phyloP scores from a whole-genome alignment of 2,888 invertebrate genomes.

The Trisateles emortualis region DNA sequence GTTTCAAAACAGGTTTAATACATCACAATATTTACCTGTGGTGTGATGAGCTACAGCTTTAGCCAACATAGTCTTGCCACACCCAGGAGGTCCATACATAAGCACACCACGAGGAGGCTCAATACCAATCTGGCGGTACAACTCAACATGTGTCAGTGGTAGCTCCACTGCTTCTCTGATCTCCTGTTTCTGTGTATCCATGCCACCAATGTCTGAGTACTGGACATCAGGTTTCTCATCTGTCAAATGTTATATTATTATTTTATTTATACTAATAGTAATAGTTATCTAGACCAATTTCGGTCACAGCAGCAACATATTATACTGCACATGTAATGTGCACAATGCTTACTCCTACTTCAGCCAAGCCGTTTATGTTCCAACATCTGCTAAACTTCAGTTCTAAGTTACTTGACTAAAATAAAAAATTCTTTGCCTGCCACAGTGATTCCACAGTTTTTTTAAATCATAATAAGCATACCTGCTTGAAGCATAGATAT shows the following conservation, averaged over 20 bases:
- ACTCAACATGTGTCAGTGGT: conserved; percentile 98
- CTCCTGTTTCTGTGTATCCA: conserved; percentile 99
- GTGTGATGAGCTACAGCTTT: conserved; percentile 99
- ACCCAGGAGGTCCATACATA: conserved; percentile 99
- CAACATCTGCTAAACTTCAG: too few species aligned
- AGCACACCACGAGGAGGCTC: conserved; percentile 99
- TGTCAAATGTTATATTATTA: conserved; percentile 46
- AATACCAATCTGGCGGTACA: conserved; percentile 99
- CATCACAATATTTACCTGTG: conserved; percentile 88
- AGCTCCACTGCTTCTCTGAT: conserved; percentile 99
- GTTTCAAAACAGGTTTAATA: conserved; percentile 4
- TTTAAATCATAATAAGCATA: conserved; percentile 60
- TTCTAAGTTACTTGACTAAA: too few species aligned
- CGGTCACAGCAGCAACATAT: too few species aligned
- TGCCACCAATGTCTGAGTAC: conserved; percentile 99
- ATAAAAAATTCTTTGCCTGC: too few species aligned
- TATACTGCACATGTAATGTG: too few species aligned
- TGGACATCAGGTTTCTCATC: conserved; percentile 99
- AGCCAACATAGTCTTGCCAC: conserved; percentile 99
- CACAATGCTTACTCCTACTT: too few species aligned
- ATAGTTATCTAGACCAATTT: too few species aligned
- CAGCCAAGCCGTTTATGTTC: too few species aligned
- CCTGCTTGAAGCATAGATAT: conserved; percentile 99
- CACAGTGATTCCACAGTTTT: too few species aligned
- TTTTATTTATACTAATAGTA: not conserved